Evolutionary conservation across 2,888 invertebrate genomes (phyloP).

Genomic region (Eristalis arbustorum): DNA sequence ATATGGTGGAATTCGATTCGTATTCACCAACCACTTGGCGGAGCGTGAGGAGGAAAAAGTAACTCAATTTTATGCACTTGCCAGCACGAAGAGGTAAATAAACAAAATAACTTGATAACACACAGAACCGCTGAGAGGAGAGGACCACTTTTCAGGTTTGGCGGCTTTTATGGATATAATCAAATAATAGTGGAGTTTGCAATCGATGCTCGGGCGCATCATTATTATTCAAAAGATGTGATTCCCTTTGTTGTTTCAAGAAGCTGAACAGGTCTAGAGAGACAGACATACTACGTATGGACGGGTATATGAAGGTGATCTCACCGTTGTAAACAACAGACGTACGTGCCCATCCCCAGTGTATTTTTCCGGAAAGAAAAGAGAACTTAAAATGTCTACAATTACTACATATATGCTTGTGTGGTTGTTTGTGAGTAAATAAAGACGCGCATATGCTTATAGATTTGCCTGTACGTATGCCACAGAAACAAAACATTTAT

Average conservation of each 20-base stretch:
- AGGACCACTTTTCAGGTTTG: not conserved
- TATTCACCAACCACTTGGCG: not conserved
- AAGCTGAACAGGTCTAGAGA: not conserved
- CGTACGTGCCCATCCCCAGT: not conserved
- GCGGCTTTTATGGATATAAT: not conserved
- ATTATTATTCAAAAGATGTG: not conserved
- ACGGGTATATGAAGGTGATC: not conserved
- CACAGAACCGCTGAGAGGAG: not conserved
- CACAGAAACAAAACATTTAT: no score
- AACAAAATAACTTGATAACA: not conserved
- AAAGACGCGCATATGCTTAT: not conserved
- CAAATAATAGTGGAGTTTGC: not conserved
- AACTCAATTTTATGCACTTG: conserved; percentile 2
- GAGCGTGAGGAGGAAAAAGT: not conserved
- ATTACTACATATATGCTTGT: not conserved
- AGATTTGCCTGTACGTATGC: not conserved
- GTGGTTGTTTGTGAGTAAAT: not conserved
- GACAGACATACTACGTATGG: not conserved
- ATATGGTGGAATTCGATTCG: not conserved
- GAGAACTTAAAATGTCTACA: not conserved
- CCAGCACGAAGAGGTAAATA: not conserved
- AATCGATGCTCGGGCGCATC: not conserved
- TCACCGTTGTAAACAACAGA: not conserved
- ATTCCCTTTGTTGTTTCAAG: not conserved
- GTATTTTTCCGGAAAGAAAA: not conserved